phyloP scores from a whole-genome alignment of 1,140 invertebrate species.

The Anadara kagoshimensis region DNA sequence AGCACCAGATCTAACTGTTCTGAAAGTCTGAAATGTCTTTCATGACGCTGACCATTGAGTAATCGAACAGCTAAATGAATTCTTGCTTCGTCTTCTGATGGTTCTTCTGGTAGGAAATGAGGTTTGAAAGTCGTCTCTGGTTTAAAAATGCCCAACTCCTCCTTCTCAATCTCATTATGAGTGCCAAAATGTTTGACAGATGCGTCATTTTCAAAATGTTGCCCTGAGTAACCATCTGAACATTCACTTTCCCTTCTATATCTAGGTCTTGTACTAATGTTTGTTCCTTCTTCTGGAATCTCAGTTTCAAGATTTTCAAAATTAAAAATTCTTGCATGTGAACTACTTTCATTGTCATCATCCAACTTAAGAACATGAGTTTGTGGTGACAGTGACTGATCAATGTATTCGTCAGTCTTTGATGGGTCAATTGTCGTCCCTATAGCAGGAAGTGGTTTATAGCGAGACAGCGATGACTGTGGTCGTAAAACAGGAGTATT shows the following conservation, averaged over 20 bases:
- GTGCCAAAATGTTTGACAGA: background rate
- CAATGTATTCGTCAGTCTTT: no score
- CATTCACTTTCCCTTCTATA: background rate
- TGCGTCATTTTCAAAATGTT: background rate
- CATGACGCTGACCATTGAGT: constrained; percentile 31
- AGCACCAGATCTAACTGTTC: constrained; percentile 29
- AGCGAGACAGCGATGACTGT: constrained; percentile 27
- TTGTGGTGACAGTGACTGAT: no score
- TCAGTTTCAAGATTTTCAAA: background rate
- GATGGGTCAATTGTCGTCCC: constrained; percentile 3
- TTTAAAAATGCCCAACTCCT: background rate
- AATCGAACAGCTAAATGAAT: constrained; percentile 27
- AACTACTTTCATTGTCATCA: no score
- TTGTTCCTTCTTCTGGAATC: background rate
- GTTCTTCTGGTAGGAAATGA: constrained; percentile 26
- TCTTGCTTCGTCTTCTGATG: constrained; percentile 19
- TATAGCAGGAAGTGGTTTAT: constrained; percentile 39
- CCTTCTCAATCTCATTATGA: background rate
- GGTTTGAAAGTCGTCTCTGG: constrained; percentile 3
- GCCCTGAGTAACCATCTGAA: background rate
- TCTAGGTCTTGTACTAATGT: background rate
- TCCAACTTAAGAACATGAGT: no score
- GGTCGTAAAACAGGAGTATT: constrained; percentile 27
- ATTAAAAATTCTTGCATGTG: no score
- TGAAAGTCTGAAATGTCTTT: constrained; percentile 15